A percentile compares a stretch with the other conserved stretches of the same genome.
phyloP scores from a whole-genome alignment of 2,113 vertebrate genomes.

The Alectura lathami region DNA sequence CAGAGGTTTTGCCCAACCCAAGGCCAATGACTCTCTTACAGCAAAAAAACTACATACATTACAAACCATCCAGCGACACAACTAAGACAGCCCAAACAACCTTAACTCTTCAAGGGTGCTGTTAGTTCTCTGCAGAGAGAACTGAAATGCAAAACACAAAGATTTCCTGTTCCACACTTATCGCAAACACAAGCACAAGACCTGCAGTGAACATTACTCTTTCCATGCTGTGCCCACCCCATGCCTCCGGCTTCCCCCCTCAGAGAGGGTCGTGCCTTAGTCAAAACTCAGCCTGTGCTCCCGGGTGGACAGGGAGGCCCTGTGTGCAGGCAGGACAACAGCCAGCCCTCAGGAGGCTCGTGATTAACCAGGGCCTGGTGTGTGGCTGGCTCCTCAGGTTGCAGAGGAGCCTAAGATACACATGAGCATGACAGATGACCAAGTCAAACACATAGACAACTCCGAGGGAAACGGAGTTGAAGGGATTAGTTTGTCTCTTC shows the following conservation, averaged over 20 bases:
- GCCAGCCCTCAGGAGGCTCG: not conserved
- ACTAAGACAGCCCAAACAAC: not conserved
- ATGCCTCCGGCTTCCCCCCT: not conserved
- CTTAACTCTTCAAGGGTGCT: not conserved
- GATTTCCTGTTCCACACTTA: not conserved
- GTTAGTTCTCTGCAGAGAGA: not conserved
- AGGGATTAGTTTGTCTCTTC: not conserved
- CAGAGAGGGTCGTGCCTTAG: not conserved
- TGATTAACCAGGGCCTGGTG: not conserved
- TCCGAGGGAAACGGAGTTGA: not conserved
- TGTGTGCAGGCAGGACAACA: not conserved
- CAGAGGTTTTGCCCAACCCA: not conserved
- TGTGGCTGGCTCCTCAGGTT: not conserved
- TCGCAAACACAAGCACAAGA: rapidly evolving
- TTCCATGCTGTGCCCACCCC: not conserved
- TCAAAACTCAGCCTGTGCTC: not conserved
- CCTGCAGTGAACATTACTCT: not conserved
- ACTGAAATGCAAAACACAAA: not conserved
- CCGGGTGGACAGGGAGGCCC: no score
- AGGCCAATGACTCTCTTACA: not conserved
- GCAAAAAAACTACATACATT: not conserved
- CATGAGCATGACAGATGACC: not conserved
- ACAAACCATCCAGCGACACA: not conserved
- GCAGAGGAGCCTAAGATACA: not conserved
- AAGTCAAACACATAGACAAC: not conserved